Evolutionary conservation across 1,140 invertebrate species (phyloP).

Genomic region (Teleogryllus occipitalis): DNA sequence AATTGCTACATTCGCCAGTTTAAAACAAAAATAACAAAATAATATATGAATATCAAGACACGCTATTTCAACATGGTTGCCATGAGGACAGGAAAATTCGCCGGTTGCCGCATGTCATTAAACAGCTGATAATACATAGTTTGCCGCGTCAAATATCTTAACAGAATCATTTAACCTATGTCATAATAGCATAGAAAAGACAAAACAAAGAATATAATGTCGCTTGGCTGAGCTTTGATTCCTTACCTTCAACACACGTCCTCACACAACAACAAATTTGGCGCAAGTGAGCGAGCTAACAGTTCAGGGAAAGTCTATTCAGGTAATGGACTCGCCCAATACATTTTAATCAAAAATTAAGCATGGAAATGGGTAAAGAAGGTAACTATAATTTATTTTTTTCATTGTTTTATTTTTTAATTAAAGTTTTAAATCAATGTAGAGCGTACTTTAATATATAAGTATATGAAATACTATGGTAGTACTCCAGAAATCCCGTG

Average conservation of each 20-base stretch:
- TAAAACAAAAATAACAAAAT: not conserved
- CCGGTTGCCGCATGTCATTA: not conserved
- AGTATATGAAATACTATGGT: not conserved
- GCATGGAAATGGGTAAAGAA: too few species aligned
- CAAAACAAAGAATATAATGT: not conserved
- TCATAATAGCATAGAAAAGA: not conserved
- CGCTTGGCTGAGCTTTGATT: too few species aligned
- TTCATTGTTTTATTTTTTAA: too few species aligned
- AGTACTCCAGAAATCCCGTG: not conserved
- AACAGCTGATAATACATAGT: not conserved
- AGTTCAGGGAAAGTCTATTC: constrained; percentile 14
- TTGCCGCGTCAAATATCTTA: not conserved
- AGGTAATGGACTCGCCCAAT: constrained; percentile 15
- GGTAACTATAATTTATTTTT: too few species aligned
- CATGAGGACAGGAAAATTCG: not conserved
- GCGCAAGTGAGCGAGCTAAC: constrained; percentile 18
- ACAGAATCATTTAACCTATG: not conserved
- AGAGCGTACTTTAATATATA: not conserved
- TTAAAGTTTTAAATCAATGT: too few species aligned
- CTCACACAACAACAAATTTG: constrained; percentile 13
- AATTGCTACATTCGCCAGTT: not conserved
- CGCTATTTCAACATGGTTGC: constrained; percentile 8
- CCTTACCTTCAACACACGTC: constrained; percentile 14
- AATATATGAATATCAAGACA: not conserved
- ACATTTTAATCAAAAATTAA: not conserved